These are phyloP conservation scores for Phrynocephalus forsythii DNA, from an alignment of 2,797 vertebrate species.

Conservation along the genomic window DNA sequence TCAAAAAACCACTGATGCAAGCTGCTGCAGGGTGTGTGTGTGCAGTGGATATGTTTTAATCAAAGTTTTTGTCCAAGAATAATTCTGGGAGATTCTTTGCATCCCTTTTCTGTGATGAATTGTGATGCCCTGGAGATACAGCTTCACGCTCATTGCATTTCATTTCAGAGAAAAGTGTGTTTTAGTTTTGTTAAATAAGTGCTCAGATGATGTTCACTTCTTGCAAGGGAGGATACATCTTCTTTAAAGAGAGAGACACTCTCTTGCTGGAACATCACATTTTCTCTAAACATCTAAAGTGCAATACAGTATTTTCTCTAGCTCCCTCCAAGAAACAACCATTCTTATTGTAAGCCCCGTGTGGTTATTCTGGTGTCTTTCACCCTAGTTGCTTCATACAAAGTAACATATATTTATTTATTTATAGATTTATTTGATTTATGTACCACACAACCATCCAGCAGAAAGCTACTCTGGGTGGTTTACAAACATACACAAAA, in stretches of 20 bases:
- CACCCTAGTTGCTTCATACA: background rate
- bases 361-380: no score
- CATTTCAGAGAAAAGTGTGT: background rate
- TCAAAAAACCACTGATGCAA: slow-evolving; percentile 3
- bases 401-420: no score
- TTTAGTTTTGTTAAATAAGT: slow-evolving; percentile 17
- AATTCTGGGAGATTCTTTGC: background rate
- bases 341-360: background rate
- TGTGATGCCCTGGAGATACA: background rate
- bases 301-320: background rate
- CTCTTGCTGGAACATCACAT: background rate
- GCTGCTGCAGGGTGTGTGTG: background rate
- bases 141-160: background rate
- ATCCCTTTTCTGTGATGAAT: background rate
- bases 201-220: background rate
- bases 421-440: no score
- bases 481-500: no score
- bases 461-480: no score
- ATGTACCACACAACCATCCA: no score
- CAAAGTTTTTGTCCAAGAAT: slow-evolving; percentile 6
- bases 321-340: background rate
- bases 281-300: background rate
- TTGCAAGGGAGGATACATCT: background rate
- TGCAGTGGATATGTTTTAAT: background rate
- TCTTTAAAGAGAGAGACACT: background rate